phyloP scores from a whole-genome alignment of 35 echinoderm and acorn worm species.

The Diadema setosum region DNA sequence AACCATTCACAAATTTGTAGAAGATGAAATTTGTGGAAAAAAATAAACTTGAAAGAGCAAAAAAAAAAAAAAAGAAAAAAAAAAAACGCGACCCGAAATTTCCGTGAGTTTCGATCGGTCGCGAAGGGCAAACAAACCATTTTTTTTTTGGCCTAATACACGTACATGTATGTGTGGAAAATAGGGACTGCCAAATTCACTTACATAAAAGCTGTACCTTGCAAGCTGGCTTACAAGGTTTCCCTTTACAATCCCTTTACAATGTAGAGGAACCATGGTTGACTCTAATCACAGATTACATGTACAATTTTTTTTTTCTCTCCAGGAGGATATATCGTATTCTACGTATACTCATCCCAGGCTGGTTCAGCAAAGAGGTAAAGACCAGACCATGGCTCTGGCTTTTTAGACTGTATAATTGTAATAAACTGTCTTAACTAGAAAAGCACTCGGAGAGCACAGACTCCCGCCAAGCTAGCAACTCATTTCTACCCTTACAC shows the following conservation, averaged over 20 bases:
- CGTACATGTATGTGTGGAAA: not conserved
- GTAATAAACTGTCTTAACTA: too few relatives aligned
- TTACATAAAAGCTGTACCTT: not conserved
- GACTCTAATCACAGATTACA: not conserved
- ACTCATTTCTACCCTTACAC: not conserved
- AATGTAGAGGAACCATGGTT: not conserved
- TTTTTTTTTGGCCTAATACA: not conserved
- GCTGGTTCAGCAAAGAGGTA: slow-evolving; percentile 1
- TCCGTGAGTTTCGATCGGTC: too few relatives aligned
- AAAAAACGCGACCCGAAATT: too few relatives aligned
- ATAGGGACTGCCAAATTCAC: not conserved
- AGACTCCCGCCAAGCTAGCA: not conserved
- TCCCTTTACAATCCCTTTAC: not conserved
- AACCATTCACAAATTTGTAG: too few relatives aligned
- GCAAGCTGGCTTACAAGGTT: not conserved
- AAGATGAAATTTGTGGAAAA: too few relatives aligned
- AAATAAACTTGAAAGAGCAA: too few relatives aligned
- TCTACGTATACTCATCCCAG: not conserved
- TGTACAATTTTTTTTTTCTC: not conserved
- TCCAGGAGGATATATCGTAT: not conserved
- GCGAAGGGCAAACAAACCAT: too few relatives aligned
- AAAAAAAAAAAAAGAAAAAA: too few relatives aligned
- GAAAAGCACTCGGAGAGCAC: too few relatives aligned
- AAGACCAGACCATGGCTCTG: not conserved
- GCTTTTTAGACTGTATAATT: too few relatives aligned